These are phyloP conservation scores for Brachyopa scutellaris DNA, from an alignment of 2,888 invertebrate species.

Conservation along the genomic window DNA sequence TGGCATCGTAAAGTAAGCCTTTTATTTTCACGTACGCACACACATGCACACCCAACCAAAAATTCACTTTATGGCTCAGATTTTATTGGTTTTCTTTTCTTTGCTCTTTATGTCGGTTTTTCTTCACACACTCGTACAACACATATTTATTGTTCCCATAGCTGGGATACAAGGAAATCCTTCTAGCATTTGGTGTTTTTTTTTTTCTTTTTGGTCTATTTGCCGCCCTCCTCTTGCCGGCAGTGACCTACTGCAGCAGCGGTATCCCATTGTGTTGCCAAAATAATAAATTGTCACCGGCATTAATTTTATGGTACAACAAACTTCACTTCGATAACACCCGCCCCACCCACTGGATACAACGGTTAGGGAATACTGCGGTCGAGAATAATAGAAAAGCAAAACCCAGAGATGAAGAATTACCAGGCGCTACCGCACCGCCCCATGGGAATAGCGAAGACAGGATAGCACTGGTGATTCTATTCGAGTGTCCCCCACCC, in stretches of 20 bases:
- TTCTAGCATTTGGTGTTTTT: constrained; percentile 23
- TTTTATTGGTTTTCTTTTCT: constrained; percentile 39
- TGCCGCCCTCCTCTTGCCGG: not conserved
- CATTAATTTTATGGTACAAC: constrained; percentile 54
- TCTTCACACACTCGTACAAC: constrained; percentile 9
- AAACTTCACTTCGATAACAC: constrained; percentile 46
- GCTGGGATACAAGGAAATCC: constrained; percentile 44
- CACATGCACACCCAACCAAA: constrained; percentile 18
- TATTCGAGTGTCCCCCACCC: no score
- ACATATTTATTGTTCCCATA: constrained; percentile 41
- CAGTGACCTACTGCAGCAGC: not conserved
- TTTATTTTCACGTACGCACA: constrained; percentile 30
- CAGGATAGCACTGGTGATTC: constrained; percentile 19
- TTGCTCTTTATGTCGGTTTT: not conserved
- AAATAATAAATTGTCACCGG: constrained; percentile 62
- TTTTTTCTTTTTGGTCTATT: constrained; percentile 5
- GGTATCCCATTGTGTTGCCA: constrained; percentile 40
- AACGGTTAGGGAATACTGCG: not conserved
- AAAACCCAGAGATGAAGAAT: constrained; percentile 25
- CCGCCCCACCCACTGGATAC: not conserved
- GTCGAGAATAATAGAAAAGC: constrained; percentile 16
- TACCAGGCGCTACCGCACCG: constrained; percentile 5
- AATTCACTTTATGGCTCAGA: constrained; percentile 47
- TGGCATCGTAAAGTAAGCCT: constrained; percentile 25
- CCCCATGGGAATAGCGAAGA: not conserved